Conservation (phyloP, 2,888 invertebrate genomes). For the Incurvaria masculella region DNA sequence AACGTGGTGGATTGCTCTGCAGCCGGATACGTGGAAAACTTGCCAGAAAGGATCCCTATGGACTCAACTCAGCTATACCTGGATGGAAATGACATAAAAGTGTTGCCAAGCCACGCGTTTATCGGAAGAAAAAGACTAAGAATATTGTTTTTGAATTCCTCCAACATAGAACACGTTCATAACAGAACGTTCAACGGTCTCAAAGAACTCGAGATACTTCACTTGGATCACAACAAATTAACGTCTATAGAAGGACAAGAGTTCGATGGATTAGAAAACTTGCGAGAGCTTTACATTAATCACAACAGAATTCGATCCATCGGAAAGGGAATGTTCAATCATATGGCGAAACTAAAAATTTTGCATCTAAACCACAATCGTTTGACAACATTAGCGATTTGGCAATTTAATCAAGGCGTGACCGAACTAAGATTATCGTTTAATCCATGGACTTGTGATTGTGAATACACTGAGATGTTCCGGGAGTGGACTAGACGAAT, state of each 20-base stretch:
- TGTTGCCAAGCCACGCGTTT: conserved; percentile 78
- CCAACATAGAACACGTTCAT: conserved; percentile 73
- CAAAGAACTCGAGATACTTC: conserved; percentile 68
- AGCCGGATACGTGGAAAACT: conserved; percentile 63
- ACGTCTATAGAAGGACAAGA: conserved; percentile 71
- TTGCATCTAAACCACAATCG: conserved; percentile 71
- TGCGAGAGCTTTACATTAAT: conserved; percentile 70
- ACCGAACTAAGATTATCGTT: conserved; percentile 64
- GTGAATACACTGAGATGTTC: conserved; percentile 71
- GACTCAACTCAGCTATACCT: conserved; percentile 85
- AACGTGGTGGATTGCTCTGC: conserved; percentile 82
- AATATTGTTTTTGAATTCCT: conserved; percentile 72
- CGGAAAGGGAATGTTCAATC: conserved; percentile 68
- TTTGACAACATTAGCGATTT: conserved; percentile 65
- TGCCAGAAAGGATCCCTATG: conserved; percentile 86
- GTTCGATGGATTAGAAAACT: conserved; percentile 72
- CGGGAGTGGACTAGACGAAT: conserved; percentile 73
- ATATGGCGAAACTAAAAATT: conserved; percentile 61
- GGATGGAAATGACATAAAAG: conserved; percentile 77
- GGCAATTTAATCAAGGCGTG: conserved; percentile 64
- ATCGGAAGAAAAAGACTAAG: conserved; percentile 78
- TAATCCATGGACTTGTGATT: conserved; percentile 84
- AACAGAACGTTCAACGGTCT: conserved; percentile 85
- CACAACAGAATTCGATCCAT: conserved; percentile 69
- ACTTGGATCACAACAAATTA: conserved; percentile 72